These are phyloP conservation scores for Drosophila mimica DNA, from an alignment of 2,888 invertebrate species.

Conservation along the genomic window DNA sequence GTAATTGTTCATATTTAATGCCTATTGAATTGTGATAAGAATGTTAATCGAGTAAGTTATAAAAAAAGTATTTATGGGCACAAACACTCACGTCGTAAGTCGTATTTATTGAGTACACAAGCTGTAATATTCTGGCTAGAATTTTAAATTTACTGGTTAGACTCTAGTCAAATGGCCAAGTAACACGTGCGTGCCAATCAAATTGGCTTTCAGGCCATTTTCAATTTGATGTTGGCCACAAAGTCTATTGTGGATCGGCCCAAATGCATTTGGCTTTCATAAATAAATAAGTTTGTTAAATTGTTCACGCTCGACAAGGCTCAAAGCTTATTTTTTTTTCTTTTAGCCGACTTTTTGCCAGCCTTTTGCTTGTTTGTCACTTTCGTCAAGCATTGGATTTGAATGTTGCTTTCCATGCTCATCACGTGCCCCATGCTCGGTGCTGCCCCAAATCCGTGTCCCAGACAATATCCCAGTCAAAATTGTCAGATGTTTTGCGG, in stretches of 20 bases:
- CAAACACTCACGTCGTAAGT: slow-evolving; percentile 13
- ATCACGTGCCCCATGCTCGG: slow-evolving; percentile 56
- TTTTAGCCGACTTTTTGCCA: slow-evolving; percentile 1
- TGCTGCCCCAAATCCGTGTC: background rate
- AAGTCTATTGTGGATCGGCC: slow-evolving; percentile 49
- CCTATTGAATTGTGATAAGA: slow-evolving; percentile 8
- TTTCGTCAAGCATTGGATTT: slow-evolving; percentile 57
- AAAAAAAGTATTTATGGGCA: slow-evolving; percentile 2
- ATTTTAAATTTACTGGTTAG: slow-evolving; percentile 38
- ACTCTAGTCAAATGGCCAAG: slow-evolving; percentile 37
- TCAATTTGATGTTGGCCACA: slow-evolving; percentile 64
- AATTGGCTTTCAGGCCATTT: slow-evolving; percentile 63
- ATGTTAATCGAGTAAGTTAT: slow-evolving; percentile 14
- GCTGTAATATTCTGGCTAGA: slow-evolving; percentile 9
- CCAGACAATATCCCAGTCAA: slow-evolving; percentile 1
- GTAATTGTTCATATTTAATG: slow-evolving; percentile 24
- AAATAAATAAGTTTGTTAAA: slow-evolving; percentile 77
- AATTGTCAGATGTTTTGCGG: slow-evolving; percentile 42
- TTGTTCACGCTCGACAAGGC: slow-evolving; percentile 59
- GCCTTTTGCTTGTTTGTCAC: slow-evolving; percentile 62
- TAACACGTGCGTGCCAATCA: slow-evolving; percentile 58
- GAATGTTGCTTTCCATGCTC: slow-evolving; percentile 71
- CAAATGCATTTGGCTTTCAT: slow-evolving; percentile 73
- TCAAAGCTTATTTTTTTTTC: background rate
- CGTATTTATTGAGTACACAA: slow-evolving; percentile 27